Base-by-base conservation (phyloP, 2,888 invertebrate genomes). In the Drosophila formosana region DNA sequence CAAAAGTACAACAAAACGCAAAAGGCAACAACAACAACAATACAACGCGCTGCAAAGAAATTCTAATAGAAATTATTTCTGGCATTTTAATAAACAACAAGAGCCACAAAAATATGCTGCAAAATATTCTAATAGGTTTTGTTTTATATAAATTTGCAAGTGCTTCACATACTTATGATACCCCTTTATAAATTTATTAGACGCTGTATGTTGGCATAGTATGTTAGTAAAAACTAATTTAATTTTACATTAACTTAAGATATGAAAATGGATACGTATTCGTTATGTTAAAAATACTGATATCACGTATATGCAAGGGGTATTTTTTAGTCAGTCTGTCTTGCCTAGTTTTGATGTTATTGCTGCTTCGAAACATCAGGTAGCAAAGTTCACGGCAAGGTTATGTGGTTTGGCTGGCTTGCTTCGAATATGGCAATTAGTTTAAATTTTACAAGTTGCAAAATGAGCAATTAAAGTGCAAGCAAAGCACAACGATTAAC, bases 1-100 rank as follows among this genome's bases (percentile, higher is more conserved):
- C 68, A 68, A 50, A 60, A 73, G 28, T 51, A 65, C 28, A 66
- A 58, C 64, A 71, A 23, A 66, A 30, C 34, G 57, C 46, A 50
- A 53, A 13, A 13, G 50, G 9, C 30, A 50, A 8, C 18, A 60
- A 25, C 11, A 63, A n/a, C 32, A 62, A 61, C 47, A 72, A 58
- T 53, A 55, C 39, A 61, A 61, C 53, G 41, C 49, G 41, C 49
- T 30, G 57, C 60, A 60, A 60, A 61, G 71, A 73, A 73, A 77
- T 82, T 77, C 71, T 57, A 70, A 53, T 66, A 55, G 79, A 82
- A 84, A 86, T 86, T 72, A 82, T 84, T 82, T 77, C 73, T 68
- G 86, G 82, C 69, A 85, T 85, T 85, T 84, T 80, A 82, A 86
- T 86, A 86, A 83, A 80, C 86, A 85, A 83, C 70, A 61, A 47